Percentiles rank a stretch among this genome's conserved stretches.
Evolutionary conservation across 2,888 invertebrate genomes (phyloP).

Genomic region (Archips crataeganus): DNA sequence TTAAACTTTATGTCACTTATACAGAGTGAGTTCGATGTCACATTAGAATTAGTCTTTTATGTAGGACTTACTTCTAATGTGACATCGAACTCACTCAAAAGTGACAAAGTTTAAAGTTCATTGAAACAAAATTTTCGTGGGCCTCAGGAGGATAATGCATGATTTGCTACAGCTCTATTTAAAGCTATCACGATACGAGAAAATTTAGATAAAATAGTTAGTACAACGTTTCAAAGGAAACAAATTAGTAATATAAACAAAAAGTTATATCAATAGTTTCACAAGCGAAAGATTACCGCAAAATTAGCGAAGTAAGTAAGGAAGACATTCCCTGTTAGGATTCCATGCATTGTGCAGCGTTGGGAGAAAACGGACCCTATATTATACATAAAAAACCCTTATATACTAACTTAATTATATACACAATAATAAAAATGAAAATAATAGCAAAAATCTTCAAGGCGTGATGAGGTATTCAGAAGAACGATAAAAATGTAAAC

Average conservation of each 20-base stretch:
- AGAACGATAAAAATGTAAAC: neutral
- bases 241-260: neutral
- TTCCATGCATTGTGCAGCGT: conserved; percentile 80
- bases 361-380: conserved; percentile 56
- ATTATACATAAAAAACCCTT: conserved; percentile 30
- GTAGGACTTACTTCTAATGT: too few species aligned
- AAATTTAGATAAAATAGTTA: neutral
- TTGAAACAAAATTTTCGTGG: too few species aligned
- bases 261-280: neutral
- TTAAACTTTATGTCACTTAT: too few species aligned
- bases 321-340: conserved; percentile 75
- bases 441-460: neutral
- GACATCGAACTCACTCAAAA: too few species aligned
- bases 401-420: conserved; percentile 10
- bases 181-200: neutral
- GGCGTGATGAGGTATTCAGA: neutral
- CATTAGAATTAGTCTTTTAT: too few species aligned
- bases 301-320: conserved; percentile 45
- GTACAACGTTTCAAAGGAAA: neutral
- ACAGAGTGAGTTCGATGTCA: too few species aligned
- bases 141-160: neutral
- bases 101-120: too few species aligned
- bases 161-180: neutral
- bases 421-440: neutral
- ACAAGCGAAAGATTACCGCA: conserved; percentile 38